Percentiles rank a stretch among this genome's conserved stretches.
Evolutionary conservation across 1,140 invertebrate genomes (phyloP).

Genomic region (Drosophila jambulina): DNA sequence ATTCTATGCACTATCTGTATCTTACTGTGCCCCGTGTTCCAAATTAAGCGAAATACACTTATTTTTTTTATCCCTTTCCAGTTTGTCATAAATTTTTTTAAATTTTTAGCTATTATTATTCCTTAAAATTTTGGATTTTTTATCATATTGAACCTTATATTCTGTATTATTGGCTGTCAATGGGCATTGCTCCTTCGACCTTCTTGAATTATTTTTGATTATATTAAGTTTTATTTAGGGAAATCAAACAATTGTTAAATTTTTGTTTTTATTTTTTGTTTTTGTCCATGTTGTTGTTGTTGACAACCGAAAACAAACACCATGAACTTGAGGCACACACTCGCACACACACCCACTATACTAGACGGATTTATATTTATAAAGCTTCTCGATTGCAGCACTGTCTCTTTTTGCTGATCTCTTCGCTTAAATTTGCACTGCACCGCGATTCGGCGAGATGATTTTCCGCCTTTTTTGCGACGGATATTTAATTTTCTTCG

Average conservation of each 20-base stretch:
- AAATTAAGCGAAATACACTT: too few relatives aligned
- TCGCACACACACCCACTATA: slow-evolving; percentile 17
- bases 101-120: background rate
- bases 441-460: slow-evolving; percentile 31
- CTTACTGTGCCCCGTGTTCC: background rate
- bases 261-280: slow-evolving; percentile 29
- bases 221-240: background rate
- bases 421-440: slow-evolving; percentile 33
- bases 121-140: background rate
- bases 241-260: background rate
- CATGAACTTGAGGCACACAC: slow-evolving; percentile 69
- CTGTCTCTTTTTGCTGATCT: slow-evolving; percentile 16
- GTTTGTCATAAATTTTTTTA: background rate
- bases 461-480: slow-evolving; percentile 19
- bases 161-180: background rate
- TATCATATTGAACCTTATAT: background rate
- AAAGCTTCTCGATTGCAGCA: slow-evolving; percentile 43
- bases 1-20: too few relatives aligned
- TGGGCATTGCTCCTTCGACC: background rate
- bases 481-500: slow-evolving; percentile 36
- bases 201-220: background rate
- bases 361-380: slow-evolving; percentile 27
- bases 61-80: background rate
- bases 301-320: slow-evolving; percentile 69
- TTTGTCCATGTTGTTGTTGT: slow-evolving; percentile 51